phyloP scores from a whole-genome alignment of 2,797 vertebrate genomes.

The Poeciliopsis presidionis region DNA sequence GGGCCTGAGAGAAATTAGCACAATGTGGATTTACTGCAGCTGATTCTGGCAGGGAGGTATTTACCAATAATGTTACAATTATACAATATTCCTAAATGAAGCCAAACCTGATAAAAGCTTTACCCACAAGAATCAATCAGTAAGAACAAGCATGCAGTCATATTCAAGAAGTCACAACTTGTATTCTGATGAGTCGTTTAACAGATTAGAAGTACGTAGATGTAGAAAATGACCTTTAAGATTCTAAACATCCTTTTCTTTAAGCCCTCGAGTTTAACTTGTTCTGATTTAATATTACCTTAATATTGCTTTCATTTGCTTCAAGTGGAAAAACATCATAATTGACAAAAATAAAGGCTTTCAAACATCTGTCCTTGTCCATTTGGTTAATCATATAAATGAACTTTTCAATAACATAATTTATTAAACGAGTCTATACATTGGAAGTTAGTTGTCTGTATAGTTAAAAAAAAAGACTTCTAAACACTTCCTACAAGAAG shows the following conservation, averaged over 20 bases:
- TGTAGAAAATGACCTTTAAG: neutral
- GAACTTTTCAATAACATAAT: neutral
- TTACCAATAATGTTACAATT: neutral
- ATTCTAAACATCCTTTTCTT: neutral
- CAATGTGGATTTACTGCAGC: neutral
- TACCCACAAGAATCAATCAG: neutral
- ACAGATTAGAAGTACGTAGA: neutral
- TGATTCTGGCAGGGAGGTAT: neutral
- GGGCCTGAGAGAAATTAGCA: neutral
- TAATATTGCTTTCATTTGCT: neutral
- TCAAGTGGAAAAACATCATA: neutral
- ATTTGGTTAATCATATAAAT: neutral
- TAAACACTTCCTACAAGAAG: neutral
- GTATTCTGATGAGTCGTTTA: neutral
- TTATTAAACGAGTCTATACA: neutral
- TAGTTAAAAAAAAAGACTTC: neutral
- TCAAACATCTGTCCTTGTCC: neutral
- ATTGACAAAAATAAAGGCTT: neutral
- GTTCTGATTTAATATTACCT: neutral
- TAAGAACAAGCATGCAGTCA: neutral
- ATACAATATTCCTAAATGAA: neutral
- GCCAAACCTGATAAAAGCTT: neutral
- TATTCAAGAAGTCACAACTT: neutral
- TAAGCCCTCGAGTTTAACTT: neutral
- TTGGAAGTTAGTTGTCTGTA: neutral